Evolutionary conservation across 2,888 invertebrate genomes (phyloP), one percentile per base, ranked within the genome.

Genomic region (Ichneumoninae sp.): DNA sequence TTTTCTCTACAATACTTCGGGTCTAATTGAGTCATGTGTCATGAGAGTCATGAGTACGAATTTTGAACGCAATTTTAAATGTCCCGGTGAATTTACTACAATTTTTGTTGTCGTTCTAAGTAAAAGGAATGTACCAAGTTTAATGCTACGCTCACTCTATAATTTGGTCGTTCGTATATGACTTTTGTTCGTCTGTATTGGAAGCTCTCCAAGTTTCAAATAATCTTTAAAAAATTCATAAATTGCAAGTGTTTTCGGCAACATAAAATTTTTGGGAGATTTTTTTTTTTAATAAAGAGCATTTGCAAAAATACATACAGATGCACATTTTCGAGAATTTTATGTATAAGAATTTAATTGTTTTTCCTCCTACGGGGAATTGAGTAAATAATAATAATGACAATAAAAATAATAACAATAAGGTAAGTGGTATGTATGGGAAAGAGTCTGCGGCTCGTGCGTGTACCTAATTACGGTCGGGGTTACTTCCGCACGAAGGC

Each of bases 401-500:
- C 36, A 36, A 36, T 36, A 36, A 36, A 36, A 36, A 36, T 36
- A 36, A 52, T 16, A 16, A n/a, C 0, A 19, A 52, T 19, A 22
- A 54, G 22, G 22, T 19, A 19, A 10, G 22, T 19, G 22, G 3
- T 54, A 2, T 3, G 22, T 22, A 19, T 3, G 10, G 54, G 22
- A 54, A 54, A 54, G 54, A 19, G 10, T 54, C 54, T 22, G 22
- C 22, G 54, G 26, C 54, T 54, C 54, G 54, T 54, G 54, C 54
- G 54, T 54, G 10, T 54, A 3, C 22, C 26, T 54, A 54, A 54
- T 54, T 54, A 22, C 54, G 54, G 54, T 54, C 54, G 3, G 22
- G 10, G 19, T 19, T 8, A 19, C 52, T 6, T 22, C 52, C 52
- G 52, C 52, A 52, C 52, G 52, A 52, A 19, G 52, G 52, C 52